Evolutionary conservation across 1,140 invertebrate genomes (phyloP), one percentile per base, ranked within the genome.

Genomic region (Hetaerina americana): DNA sequence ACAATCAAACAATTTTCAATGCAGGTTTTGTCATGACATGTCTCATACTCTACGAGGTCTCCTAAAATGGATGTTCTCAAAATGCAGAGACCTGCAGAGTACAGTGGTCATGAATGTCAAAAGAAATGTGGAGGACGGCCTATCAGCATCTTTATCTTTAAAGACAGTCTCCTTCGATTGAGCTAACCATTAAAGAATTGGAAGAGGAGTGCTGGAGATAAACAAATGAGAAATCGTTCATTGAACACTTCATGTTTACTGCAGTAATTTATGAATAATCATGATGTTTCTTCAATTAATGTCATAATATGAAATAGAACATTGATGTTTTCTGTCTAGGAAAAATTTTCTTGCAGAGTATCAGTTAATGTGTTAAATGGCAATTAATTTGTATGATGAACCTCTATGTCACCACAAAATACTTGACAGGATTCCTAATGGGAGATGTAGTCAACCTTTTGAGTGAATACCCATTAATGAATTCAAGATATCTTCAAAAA

Each of bases 221-320:
- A 18, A 18, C 22, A 18, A 57, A 57, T 18, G 22, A 57, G 15
- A 57, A 18, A 57, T 57, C 22, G 15, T 18, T 18, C 40, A n/a
- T 57, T 57, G 15, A 12, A 57, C 40, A n/a, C 15, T 57, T 57
- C 40, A 57, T 57, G 40, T 57, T 57, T n/a, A 57, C 22, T 57
- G 40, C 40, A 57, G 40, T 57, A 57, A 57, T 57, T 57, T 18
- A 57, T 18, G 10, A n/a, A 57, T 57, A 57, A 57, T 57, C 22
- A n/a, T 57, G 40, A 57, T 57, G 40, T 57, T 57, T 57, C 40
- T 57, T 57, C 40, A n/a, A 57, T 57, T 57, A 57, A 57, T 57
- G 40, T 57, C 22, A 57, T n/a, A n/a, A n/a, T 18, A 57, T 57
- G 40, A n/a, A 10, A 57, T 57, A 57, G 40, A 18, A 57, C 40